Evolutionary conservation across 2,797 vertebrate species (phyloP).

Genomic region (Enoplosus armatus): DNA sequence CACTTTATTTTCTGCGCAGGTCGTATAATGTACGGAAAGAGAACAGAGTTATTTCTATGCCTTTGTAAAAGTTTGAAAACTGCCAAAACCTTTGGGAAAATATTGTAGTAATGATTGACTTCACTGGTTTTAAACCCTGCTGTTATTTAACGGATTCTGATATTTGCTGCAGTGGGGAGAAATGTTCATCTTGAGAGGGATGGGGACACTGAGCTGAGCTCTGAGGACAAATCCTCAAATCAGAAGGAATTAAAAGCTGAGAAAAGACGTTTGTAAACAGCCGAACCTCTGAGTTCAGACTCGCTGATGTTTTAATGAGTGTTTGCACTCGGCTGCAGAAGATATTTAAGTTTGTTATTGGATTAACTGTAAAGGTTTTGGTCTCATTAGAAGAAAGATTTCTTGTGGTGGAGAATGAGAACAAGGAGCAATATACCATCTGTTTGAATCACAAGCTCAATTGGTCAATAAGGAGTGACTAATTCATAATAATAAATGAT

Average conservation of each 20-base stretch:
- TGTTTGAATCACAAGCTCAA: background rate
- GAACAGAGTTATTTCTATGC: background rate
- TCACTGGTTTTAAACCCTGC: background rate
- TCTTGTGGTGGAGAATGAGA: background rate
- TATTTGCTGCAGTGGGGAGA: background rate
- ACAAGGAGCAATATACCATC: background rate
- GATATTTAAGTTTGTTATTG: background rate
- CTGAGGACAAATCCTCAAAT: background rate
- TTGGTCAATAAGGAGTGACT: background rate
- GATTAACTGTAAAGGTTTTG: constrained; percentile 11
- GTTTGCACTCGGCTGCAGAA: background rate
- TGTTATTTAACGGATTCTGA: background rate
- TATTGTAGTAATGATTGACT: background rate
- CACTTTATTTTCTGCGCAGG: background rate
- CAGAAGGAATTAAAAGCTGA: background rate
- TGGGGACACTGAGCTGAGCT: background rate
- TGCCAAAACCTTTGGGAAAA: background rate
- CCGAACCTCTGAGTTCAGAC: background rate
- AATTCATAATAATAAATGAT: background rate
- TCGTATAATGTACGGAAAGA: too few relatives aligned
- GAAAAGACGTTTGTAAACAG: background rate
- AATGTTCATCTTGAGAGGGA: background rate
- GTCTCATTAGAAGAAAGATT: constrained; percentile 12
- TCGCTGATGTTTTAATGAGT: constrained; percentile 13
- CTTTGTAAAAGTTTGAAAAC: background rate